These are phyloP conservation scores for Pterocles orientalis DNA, from an alignment of 2,113 vertebrate genomes.

Conservation along the genomic window DNA sequence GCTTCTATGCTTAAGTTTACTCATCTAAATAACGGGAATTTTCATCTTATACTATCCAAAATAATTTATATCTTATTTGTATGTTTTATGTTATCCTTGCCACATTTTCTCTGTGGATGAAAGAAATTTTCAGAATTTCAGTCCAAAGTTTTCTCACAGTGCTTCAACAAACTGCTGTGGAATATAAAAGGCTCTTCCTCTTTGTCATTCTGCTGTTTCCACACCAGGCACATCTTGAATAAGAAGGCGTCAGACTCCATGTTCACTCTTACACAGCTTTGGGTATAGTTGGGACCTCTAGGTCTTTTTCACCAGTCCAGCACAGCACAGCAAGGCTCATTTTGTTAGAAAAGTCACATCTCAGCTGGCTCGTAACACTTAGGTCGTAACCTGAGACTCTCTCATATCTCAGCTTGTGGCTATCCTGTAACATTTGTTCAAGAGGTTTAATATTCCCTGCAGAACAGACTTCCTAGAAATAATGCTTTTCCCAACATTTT, in stretches of 20 bases:
- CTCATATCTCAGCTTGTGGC: not conserved
- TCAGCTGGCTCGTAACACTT: not conserved
- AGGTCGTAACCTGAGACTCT: not conserved
- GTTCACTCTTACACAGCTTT: not conserved
- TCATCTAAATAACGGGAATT: not conserved
- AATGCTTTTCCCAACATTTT: not conserved
- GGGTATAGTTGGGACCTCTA: not conserved
- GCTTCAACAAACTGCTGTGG: not conserved
- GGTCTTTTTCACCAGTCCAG: not conserved
- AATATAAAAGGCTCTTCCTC: not conserved
- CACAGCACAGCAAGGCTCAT: not conserved
- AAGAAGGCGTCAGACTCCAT: not conserved
- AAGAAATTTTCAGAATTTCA: not conserved
- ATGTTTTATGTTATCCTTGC: not conserved
- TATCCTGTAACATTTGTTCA: not conserved
- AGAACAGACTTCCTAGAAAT: not conserved
- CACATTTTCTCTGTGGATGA: not conserved
- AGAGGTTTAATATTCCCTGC: not conserved
- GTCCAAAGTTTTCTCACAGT: not conserved
- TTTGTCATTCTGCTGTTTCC: not conserved
- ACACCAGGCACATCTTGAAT: not conserved
- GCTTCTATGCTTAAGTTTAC: not conserved
- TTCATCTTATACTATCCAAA: not conserved
- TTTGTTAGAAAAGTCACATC: not conserved
- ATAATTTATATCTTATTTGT: not conserved